phyloP scores from a whole-genome alignment of 2,797 vertebrate species.

The Pangasius krempfi region DNA sequence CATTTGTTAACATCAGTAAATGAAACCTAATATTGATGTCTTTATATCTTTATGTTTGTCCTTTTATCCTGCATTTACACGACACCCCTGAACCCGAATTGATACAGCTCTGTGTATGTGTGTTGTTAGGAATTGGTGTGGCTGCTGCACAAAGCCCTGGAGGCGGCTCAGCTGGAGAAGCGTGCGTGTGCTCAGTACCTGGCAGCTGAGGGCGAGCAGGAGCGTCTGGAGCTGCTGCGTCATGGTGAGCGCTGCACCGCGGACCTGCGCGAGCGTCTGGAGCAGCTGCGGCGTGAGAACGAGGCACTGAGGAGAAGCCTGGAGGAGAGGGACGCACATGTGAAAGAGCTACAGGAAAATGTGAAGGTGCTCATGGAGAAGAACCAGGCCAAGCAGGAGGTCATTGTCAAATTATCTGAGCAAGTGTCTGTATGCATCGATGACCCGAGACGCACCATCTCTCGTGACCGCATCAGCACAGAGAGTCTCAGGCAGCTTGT shows the following conservation, averaged over 20 bases:
- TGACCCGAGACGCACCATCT: constrained; percentile 28
- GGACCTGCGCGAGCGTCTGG: constrained; percentile 73
- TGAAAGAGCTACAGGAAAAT: constrained; percentile 77
- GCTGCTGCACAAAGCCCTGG: constrained; percentile 88
- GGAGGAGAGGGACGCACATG: constrained; percentile 71
- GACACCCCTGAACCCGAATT: background rate
- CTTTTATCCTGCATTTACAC: background rate
- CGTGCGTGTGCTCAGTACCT: constrained; percentile 82
- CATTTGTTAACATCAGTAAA: background rate
- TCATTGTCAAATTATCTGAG: constrained; percentile 85
- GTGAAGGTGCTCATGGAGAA: constrained; percentile 82
- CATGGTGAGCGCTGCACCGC: constrained; percentile 85
- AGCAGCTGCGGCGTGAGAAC: constrained; percentile 72
- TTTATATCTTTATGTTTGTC: background rate
- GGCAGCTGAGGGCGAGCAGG: constrained; percentile 77
- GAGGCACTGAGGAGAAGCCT: constrained; percentile 69
- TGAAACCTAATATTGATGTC: background rate
- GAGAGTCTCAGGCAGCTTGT: constrained; percentile 74
- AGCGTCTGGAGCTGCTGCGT: constrained; percentile 86
- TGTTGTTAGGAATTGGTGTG: constrained; percentile 84
- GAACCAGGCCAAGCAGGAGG: constrained; percentile 86
- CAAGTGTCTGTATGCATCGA: constrained; percentile 73
- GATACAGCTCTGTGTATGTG: constrained; percentile 16
- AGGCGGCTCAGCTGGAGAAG: constrained; percentile 91
- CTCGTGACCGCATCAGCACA: constrained; percentile 49